Evolutionary conservation across 2,113 vertebrate species (phyloP).

Genomic region (Nothocercus julius): DNA sequence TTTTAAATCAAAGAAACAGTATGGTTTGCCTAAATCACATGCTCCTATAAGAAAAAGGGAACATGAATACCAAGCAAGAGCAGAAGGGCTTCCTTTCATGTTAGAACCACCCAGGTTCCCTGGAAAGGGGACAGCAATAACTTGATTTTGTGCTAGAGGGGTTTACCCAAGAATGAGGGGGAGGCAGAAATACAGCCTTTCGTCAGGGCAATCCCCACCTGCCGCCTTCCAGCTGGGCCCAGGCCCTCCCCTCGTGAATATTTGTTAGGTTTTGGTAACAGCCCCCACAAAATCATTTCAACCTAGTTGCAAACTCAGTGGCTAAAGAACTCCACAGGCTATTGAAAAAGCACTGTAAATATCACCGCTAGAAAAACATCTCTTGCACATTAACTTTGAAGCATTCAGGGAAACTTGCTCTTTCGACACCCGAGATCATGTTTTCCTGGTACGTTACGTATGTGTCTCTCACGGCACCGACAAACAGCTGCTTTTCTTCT

Average conservation of each 20-base stretch:
- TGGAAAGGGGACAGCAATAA: neutral
- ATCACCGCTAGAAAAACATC: neutral
- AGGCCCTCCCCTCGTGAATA: neutral
- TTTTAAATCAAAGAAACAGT: neutral
- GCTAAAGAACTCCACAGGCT: neutral
- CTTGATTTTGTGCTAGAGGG: neutral
- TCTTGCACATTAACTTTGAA: neutral
- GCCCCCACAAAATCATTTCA: neutral
- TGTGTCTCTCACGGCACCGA: neutral
- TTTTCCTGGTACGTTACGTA: neutral
- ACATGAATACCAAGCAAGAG: rapidly evolving
- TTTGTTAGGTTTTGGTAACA: neutral
- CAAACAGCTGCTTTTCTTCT: neutral
- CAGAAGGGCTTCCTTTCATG: rapidly evolving
- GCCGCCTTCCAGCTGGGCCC: neutral
- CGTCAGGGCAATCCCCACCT: neutral
- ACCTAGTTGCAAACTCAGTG: neutral
- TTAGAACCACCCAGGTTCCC: rapidly evolving
- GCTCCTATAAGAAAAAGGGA: neutral
- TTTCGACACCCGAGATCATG: no score
- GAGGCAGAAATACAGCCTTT: neutral
- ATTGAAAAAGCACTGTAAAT: neutral
- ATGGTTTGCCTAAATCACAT: neutral
- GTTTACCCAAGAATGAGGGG: rapidly evolving
- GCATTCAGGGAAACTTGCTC: neutral